A percentile compares a stretch with the other conserved stretches of the same genome.
Conservation (phyloP, 2,797 vertebrate species). For the Darevskia nairensis region DNA sequence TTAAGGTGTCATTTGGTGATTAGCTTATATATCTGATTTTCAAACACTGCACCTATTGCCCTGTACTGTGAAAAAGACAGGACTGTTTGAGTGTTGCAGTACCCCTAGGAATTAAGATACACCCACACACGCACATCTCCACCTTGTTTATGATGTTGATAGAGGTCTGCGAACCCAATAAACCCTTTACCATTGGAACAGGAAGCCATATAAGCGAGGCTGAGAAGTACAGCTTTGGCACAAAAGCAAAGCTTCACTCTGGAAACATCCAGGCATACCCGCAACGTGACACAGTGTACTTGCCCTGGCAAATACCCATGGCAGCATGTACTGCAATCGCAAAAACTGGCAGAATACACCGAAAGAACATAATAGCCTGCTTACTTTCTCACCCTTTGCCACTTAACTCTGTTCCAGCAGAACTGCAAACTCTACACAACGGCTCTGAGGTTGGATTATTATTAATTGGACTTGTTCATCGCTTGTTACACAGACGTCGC, state of each 20-base stretch:
- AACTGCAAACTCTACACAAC: background rate
- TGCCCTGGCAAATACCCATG: conserved; percentile 37
- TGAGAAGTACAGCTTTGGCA: conserved; percentile 47
- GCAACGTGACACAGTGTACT: conserved; percentile 35
- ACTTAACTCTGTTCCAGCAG: background rate
- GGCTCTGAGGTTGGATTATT: background rate
- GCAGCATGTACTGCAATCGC: conserved; percentile 40
- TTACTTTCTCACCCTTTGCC: background rate
- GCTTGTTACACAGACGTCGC: too few species aligned
- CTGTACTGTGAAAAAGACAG: background rate
- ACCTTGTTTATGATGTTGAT: conserved; percentile 30
- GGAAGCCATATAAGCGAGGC: conserved; percentile 30
- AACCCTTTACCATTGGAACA: conserved; percentile 37
- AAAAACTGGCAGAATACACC: conserved; percentile 30
- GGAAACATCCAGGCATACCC: conserved; percentile 21
- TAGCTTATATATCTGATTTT: too few species aligned
- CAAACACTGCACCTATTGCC: too few species aligned
- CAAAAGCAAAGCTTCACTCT: conserved; percentile 56
- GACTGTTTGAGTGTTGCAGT: background rate
- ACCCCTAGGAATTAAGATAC: conserved; percentile 30
- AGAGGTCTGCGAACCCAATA: background rate
- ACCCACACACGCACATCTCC: conserved; percentile 35
- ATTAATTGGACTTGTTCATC: too few species aligned
- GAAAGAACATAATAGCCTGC: conserved; percentile 8
- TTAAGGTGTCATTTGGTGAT: too few species aligned